Percentiles rank a stretch among this genome's conserved stretches.
Conservation (phyloP, 2,113 vertebrate species). For the Nannospalax galili region DNA sequence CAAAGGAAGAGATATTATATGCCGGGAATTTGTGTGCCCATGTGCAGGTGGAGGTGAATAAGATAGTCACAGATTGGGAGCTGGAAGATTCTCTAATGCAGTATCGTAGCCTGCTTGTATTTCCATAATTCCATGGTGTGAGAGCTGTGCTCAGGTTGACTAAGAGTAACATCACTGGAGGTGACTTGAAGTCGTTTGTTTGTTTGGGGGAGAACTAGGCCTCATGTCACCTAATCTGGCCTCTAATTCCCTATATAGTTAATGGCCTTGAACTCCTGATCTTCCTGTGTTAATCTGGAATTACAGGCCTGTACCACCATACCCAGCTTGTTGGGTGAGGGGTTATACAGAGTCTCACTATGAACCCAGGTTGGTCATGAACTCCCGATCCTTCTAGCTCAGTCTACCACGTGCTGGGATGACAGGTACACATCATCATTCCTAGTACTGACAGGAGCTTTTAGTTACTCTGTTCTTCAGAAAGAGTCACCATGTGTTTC, state of each 20-base stretch:
- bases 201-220: no score
- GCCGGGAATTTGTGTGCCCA: background rate
- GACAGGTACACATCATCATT: no score
- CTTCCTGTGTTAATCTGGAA: no score
- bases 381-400: background rate
- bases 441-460: background rate
- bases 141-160: background rate
- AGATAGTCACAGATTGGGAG: background rate
- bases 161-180: background rate
- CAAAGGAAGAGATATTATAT: background rate
- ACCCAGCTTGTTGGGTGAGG: no score
- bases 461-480: background rate
- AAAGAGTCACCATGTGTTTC: background rate
- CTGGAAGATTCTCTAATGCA: background rate
- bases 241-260: no score
- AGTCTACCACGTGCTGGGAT: background rate
- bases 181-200: background rate
- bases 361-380: background rate
- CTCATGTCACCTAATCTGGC: no score
- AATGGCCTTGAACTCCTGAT: no score
- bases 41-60: no score
- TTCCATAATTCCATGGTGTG: background rate
- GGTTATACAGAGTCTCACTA: background rate
- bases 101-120: fast-evolving
- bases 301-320: no score